A percentile compares a stretch with the other conserved stretches of the same genome.
These are phyloP conservation scores for Masticophis lateralis DNA, from an alignment of 2,797 vertebrate species.

Conservation along the genomic window DNA sequence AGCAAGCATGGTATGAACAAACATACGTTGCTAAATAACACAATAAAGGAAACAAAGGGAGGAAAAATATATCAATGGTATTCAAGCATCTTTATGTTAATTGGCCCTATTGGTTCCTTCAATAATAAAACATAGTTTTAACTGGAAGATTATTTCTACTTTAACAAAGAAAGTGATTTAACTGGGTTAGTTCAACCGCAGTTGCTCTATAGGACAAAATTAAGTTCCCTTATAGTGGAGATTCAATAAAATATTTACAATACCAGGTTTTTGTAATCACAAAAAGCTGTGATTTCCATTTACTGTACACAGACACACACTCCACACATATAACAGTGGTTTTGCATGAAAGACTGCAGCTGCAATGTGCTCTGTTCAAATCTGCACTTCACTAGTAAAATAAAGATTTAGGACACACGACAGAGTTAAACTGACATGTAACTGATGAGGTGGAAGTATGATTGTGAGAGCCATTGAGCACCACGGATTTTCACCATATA, in stretches of 20 bases:
- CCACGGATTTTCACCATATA: slow-evolving; percentile 63
- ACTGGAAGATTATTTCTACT: neutral
- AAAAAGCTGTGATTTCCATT: neutral
- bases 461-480: slow-evolving; percentile 68
- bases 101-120: neutral
- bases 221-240: slow-evolving; percentile 32
- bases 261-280: slow-evolving; percentile 12
- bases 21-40: neutral
- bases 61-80: neutral
- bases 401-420: slow-evolving; percentile 50
- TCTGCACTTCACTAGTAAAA: slow-evolving; percentile 57
- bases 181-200: neutral
- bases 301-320: neutral
- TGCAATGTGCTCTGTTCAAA: slow-evolving; percentile 57
- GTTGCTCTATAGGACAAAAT: neutral
- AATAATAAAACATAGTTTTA: neutral
- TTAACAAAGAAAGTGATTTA: neutral
- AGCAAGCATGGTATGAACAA: neutral
- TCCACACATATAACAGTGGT: slow-evolving; percentile 11
- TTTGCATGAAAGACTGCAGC: slow-evolving; percentile 58
- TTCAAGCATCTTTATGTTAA: neutral
- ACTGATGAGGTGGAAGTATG: slow-evolving; percentile 72
- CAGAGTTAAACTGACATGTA: slow-evolving; percentile 65
- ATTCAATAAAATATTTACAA: slow-evolving; percentile 46
- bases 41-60: neutral